Conservation (phyloP, 1,140 invertebrate genomes). For the Drosophila leontia region DNA sequence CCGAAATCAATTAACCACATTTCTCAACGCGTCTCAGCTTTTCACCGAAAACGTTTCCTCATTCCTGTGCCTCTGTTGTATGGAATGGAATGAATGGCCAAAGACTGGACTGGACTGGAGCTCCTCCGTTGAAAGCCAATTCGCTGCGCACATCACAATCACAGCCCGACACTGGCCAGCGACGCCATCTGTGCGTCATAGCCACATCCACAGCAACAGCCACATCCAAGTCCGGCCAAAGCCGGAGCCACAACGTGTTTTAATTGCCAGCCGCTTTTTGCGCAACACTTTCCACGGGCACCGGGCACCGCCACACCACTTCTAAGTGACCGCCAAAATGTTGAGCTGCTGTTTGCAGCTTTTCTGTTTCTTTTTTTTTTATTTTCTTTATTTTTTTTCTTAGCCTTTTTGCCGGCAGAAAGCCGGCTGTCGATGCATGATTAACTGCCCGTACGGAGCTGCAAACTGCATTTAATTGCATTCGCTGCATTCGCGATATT, state of each 20-base stretch:
- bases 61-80: constrained; percentile 49
- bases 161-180: constrained; percentile 29
- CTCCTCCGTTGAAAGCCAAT: constrained; percentile 65
- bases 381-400: neutral
- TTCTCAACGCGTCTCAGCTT: constrained; percentile 77
- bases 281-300: constrained; percentile 78
- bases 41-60: constrained; percentile 77
- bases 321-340: constrained; percentile 81
- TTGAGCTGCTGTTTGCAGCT: constrained; percentile 47
- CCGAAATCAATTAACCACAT: constrained; percentile 81
- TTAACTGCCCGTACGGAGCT: constrained; percentile 68
- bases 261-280: constrained; percentile 81
- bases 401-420: constrained; percentile 26
- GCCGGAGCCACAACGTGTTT: constrained; percentile 67
- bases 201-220: constrained; percentile 3
- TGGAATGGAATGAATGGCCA: constrained; percentile 27
- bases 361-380: constrained; percentile 7
- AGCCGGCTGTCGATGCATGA: constrained; percentile 78
- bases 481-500: constrained; percentile 53
- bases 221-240: constrained; percentile 32
- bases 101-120: constrained; percentile 25
- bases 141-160: constrained; percentile 73
- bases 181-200: constrained; percentile 77
- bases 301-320: constrained; percentile 32
- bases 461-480: constrained; percentile 76